Evolutionary conservation across 2,888 invertebrate genomes (phyloP).

Genomic region (Drosophila melanosoma): DNA sequence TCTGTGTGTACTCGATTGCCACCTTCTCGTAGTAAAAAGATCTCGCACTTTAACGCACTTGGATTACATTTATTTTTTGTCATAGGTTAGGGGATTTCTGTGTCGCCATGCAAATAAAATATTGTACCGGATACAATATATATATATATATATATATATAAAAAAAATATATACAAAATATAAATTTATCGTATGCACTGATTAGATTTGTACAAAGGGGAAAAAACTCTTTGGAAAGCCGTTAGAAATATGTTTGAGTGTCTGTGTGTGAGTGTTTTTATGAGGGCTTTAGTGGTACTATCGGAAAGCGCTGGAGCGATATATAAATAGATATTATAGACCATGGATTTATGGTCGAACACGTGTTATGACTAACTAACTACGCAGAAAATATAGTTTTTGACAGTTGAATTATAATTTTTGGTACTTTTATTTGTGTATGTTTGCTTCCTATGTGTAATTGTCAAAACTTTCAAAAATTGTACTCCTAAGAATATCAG

Average conservation of each 20-base stretch:
- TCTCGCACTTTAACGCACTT: constrained; percentile 29
- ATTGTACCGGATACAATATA: constrained; percentile 4
- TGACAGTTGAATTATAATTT: background rate
- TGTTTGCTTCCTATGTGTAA: background rate
- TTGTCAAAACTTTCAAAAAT: background rate
- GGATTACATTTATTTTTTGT: constrained; percentile 26
- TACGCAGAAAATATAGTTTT: constrained; percentile 18
- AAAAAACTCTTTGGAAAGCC: constrained; percentile 28
- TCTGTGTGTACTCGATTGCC: background rate
- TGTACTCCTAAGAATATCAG: background rate
- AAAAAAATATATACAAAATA: background rate
- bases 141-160: background rate
- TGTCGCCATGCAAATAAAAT: constrained; percentile 42
- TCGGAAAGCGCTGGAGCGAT: constrained; percentile 36
- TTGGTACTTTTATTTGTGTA: background rate
- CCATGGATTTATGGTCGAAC: constrained; percentile 34
- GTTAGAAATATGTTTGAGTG: constrained; percentile 10
- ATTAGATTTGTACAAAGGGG: constrained; percentile 46
- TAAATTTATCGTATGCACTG: constrained; percentile 45
- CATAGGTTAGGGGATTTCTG: constrained; percentile 18
- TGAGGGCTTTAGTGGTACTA: constrained; percentile 36
- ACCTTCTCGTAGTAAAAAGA: constrained; percentile 6
- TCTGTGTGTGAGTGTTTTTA: constrained; percentile 26
- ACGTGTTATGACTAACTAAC: constrained; percentile 44
- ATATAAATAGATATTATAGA: constrained; percentile 43